phyloP scores from a whole-genome alignment of 2,888 invertebrate species.

The Lymantria monacha region DNA sequence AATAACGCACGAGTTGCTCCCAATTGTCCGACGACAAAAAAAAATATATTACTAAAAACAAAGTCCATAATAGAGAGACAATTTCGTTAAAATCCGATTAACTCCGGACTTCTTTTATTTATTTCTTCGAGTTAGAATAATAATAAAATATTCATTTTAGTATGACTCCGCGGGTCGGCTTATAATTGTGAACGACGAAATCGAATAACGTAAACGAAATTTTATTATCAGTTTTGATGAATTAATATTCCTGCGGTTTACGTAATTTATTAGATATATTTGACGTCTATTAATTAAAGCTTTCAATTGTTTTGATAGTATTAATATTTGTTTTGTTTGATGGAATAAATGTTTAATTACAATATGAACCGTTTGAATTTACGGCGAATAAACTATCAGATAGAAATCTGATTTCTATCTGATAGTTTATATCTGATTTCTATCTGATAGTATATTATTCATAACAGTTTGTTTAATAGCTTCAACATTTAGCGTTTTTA shows the following conservation, averaged over 20 bases:
- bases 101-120: constrained; percentile 15
- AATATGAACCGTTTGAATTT: too few relatives aligned
- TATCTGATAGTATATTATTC: too few relatives aligned
- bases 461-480: too few relatives aligned
- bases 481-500: too few relatives aligned
- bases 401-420: too few relatives aligned
- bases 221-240: neutral
- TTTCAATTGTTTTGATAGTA: too few relatives aligned
- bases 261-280: neutral
- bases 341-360: too few relatives aligned
- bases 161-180: constrained; percentile 11
- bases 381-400: too few relatives aligned
- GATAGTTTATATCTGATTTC: too few relatives aligned
- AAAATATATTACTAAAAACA: neutral
- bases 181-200: constrained; percentile 3
- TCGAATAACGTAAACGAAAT: constrained; percentile 9
- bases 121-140: constrained; percentile 5
- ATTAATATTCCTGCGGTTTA: neutral
- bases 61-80: constrained; percentile 13
- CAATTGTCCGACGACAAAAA: neutral
- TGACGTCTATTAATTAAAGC: neutral
- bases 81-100: constrained; percentile 33
- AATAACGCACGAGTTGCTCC: too few relatives aligned
- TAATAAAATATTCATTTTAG: constrained; percentile 19
- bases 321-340: too few relatives aligned